A percentile compares a stretch with the other conserved stretches of the same genome.
phyloP scores from a whole-genome alignment of 2,113 vertebrate species.

The Nibea albiflora region DNA sequence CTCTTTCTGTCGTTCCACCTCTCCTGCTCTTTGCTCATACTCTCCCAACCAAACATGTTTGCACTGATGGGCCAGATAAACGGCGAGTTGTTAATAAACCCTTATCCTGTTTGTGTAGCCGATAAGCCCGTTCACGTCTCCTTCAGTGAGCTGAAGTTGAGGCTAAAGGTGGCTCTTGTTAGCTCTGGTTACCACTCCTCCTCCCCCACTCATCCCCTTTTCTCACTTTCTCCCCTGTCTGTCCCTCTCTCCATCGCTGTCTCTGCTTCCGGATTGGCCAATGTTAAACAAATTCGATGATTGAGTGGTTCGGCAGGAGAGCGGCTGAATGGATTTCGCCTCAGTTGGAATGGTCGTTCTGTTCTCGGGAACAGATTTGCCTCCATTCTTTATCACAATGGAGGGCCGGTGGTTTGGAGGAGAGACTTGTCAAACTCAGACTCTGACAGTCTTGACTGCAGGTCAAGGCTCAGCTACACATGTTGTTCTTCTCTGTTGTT shows the following conservation, averaged over 20 bases:
- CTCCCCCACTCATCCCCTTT: not conserved
- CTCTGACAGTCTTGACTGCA: constrained; percentile 64
- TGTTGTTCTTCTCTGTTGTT: constrained; percentile 69
- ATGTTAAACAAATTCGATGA: constrained; percentile 71
- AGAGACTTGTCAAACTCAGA: constrained; percentile 62
- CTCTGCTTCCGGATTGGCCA: constrained; percentile 62
- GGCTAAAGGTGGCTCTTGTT: constrained; percentile 46
- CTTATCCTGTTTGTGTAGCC: constrained; percentile 63
- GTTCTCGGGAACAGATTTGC: constrained; percentile 59
- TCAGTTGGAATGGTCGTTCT: constrained; percentile 66
- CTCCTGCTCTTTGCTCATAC: constrained; percentile 17
- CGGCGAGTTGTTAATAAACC: constrained; percentile 69
- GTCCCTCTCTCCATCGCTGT: not conserved
- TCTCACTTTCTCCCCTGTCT: not conserved
- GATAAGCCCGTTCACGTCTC: constrained; percentile 58
- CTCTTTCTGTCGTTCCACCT: constrained; percentile 10
- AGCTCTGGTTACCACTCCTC: constrained; percentile 13
- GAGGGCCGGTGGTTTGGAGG: constrained; percentile 59
- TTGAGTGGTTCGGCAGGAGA: constrained; percentile 49
- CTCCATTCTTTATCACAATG: constrained; percentile 70
- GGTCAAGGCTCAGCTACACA: constrained; percentile 68
- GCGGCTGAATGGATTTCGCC: constrained; percentile 63
- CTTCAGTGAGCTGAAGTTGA: constrained; percentile 40
- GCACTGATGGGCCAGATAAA: constrained; percentile 66
- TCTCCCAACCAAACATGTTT: constrained; percentile 60